Evolutionary conservation across 2,888 invertebrate genomes (phyloP), one percentile per base, ranked within the genome.

Genomic region (Serripes groenlandicus): DNA sequence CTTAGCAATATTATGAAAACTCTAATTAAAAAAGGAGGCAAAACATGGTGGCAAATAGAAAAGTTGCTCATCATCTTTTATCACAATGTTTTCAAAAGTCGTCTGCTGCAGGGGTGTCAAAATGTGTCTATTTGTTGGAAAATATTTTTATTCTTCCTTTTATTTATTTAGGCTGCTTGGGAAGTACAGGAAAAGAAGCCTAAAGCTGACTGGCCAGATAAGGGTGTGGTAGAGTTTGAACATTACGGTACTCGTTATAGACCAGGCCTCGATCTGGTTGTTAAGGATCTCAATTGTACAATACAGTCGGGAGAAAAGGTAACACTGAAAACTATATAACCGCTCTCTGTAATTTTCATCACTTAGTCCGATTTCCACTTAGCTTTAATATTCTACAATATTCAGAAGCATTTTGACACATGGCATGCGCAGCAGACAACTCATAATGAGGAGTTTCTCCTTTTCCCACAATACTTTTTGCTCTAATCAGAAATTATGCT

Each of bases 291-390:
- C 42, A 87, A 82, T 72, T 91, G 91, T 78, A 86, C 75, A 5
- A 90, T 94, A 35, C 87, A 91, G 23, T 83, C 91, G 2, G 91
- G 91, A 34, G 93, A 94, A 88, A 94, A 94, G 91, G 94, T 93
- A 34, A n/a, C 34, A 21, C 49, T n/a, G n/a, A n/a, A n/a, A n/a
- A n/a, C n/a, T n/a, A n/a, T n/a, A n/a, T n/a, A n/a, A n/a, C n/a
- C n/a, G n/a, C n/a, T 49, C 49, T 1, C 42, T 11, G 42, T 15
- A 42, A 11, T 42, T 42, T 42, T 15, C 15, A 11, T 42, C 42
- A 7, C 42, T 42, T 42, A 42, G 15, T 15, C 15, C n/a, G n/a
- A n/a, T n/a, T 15, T 42, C 15, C 15, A 42, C 42, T 15, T 11
- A 42, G 15, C 42, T 11, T 11, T 15, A 42, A 42, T 11, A 42